These are phyloP conservation scores for Aradophagus sp. DNA, from an alignment of 1,140 invertebrate species.

Conservation along the genomic window DNA sequence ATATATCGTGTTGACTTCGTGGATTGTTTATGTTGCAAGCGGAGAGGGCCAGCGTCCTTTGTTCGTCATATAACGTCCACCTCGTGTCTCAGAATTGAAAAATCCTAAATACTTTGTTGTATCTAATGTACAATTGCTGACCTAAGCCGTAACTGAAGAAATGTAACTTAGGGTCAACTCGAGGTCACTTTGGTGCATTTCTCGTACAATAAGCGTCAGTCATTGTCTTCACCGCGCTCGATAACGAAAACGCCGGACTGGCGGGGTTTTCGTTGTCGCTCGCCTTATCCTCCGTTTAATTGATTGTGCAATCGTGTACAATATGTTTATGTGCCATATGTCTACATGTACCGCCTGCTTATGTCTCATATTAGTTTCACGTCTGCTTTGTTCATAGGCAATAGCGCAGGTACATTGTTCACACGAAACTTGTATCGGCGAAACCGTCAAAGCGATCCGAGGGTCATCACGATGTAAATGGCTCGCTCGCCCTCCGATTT, in stretches of 20 bases:
- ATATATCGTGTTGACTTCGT: conserved; percentile 35
- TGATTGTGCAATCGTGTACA: conserved; percentile 56
- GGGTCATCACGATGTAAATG: conserved; percentile 1
- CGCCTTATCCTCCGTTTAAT: conserved; percentile 49
- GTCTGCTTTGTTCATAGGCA: conserved; percentile 49
- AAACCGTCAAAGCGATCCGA: conserved; percentile 10
- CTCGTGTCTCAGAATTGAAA: conserved; percentile 59
- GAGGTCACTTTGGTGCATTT: conserved; percentile 62
- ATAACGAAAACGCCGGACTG: conserved; percentile 12
- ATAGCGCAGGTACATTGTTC: conserved; percentile 53
- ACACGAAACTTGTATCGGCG: conserved; percentile 25
- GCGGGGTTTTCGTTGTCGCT: too few species aligned
- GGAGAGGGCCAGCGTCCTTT: conserved; percentile 15
- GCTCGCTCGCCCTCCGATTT: conserved; percentile 10
- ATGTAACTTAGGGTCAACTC: conserved; percentile 56
- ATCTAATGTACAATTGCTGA: conserved; percentile 61
- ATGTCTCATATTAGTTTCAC: conserved; percentile 40
- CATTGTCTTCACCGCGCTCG: conserved; percentile 37
- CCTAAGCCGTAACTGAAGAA: conserved; percentile 50
- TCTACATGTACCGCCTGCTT: conserved; percentile 41
- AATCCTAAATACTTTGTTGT: conserved; percentile 62
- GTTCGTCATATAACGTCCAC: conserved; percentile 33
- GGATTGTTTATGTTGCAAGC: conserved; percentile 38
- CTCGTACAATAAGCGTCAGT: conserved; percentile 56
- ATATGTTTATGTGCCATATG: conserved; percentile 44